phyloP scores from a whole-genome alignment of 2,888 invertebrate genomes.

The Podabrus alpinus region DNA sequence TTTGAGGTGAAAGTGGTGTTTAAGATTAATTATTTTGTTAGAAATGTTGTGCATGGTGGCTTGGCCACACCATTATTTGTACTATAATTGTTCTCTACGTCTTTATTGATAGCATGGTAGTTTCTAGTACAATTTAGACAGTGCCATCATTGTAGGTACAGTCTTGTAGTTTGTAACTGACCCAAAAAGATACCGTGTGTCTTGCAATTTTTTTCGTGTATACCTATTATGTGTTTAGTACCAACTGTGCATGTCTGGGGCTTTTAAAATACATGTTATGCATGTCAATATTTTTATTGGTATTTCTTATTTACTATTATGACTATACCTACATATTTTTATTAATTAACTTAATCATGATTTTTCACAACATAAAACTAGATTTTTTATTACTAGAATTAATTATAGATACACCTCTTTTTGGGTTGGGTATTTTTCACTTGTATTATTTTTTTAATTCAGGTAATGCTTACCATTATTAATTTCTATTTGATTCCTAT shows the following conservation, averaged over 20 bases:
- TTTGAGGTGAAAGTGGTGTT: constrained; percentile 36
- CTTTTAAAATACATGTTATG: constrained; percentile 47
- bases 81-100: constrained; percentile 44
- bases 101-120: constrained; percentile 54
- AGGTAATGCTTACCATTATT: constrained; percentile 9
- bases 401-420: constrained; percentile 43
- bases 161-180: constrained; percentile 55
- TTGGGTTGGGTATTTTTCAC: constrained; percentile 52
- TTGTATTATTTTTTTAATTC: constrained; percentile 29
- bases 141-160: constrained; percentile 55
- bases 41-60: constrained; percentile 41
- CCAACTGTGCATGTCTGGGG: constrained; percentile 50
- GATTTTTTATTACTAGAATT: too few relatives aligned
- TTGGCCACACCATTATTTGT: constrained; percentile 39
- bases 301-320: constrained; percentile 29
- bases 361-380: neutral
- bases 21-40: constrained; percentile 34
- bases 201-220: constrained; percentile 39
- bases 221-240: constrained; percentile 41
- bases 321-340: constrained; percentile 11
- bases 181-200: constrained; percentile 52
- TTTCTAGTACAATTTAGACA: constrained; percentile 52
- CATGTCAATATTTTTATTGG: constrained; percentile 42
- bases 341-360: constrained; percentile 3
- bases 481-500: constrained; percentile 19